These are phyloP conservation scores for Seira ritae DNA, from an alignment of 2,888 invertebrate genomes.

Conservation along the genomic window DNA sequence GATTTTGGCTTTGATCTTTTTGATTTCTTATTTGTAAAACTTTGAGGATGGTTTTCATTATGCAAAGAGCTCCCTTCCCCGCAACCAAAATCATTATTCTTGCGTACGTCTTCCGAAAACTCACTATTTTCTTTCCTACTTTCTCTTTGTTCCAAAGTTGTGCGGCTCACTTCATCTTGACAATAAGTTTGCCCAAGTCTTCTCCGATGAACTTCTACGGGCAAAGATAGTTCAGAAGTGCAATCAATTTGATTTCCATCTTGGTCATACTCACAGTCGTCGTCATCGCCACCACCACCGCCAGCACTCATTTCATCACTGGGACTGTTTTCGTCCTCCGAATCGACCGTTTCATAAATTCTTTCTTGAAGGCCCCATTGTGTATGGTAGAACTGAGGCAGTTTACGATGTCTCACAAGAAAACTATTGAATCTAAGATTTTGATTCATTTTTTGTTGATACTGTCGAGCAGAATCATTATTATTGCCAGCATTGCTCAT, in stretches of 20 bases:
- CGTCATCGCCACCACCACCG: constrained; percentile 65
- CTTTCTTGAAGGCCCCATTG: constrained; percentile 66
- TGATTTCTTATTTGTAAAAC: constrained; percentile 49
- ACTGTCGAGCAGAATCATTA: constrained; percentile 25
- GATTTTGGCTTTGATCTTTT: constrained; percentile 70
- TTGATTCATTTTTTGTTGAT: constrained; percentile 41
- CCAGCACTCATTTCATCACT: constrained; percentile 60
- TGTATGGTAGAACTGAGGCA: constrained; percentile 57
- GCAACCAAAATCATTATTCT: constrained; percentile 36
- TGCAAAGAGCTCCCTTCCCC: constrained; percentile 17
- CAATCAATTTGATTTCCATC: constrained; percentile 40
- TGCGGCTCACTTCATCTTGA: not conserved
- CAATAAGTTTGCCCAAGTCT: constrained; percentile 36
- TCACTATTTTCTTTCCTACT: constrained; percentile 24
- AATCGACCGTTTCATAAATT: constrained; percentile 72
- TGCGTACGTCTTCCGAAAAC: not conserved
- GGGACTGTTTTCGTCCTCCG: constrained; percentile 63
- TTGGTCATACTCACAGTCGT: constrained; percentile 29
- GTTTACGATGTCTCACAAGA: constrained; percentile 53
- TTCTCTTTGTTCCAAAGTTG: not conserved
- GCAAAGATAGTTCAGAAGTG: constrained; percentile 32
- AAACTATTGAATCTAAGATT: constrained; percentile 57
- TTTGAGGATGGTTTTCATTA: constrained; percentile 6
- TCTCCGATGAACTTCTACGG: constrained; percentile 39
- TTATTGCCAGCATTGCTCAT: constrained; percentile 10